Evolutionary conservation across 2,888 invertebrate species (phyloP), one percentile per base, ranked within the genome.

Genomic region (Temnothorax rugatulus): DNA sequence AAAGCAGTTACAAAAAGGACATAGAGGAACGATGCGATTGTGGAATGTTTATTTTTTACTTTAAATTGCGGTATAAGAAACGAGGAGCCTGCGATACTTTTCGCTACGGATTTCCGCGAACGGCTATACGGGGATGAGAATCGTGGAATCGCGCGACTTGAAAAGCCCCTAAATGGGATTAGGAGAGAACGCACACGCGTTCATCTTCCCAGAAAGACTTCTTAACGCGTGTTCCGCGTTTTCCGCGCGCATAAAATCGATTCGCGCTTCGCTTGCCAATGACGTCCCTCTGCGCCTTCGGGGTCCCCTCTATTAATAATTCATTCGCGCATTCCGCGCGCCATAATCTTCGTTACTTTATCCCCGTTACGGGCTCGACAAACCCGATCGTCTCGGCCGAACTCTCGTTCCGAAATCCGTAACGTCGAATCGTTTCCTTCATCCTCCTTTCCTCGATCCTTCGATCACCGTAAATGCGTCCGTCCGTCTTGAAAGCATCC

Each of bases 261-360:
- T 74, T 81, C 73, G 29, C 54, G 54, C 71, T 29, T 68, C 54
- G 73, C 71, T 57, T 34, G 73, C 73, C 79, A 13, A 59, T 47
- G 59, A 81, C 59, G 47, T 73, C 4, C 18, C 21, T 15, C 21
- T 15, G 21, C 21, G 73, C 34, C 5, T 34, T 34, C 34, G 34
- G 84, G n/a, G n/a, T n/a, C 73, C 81, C 88, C 87, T 87, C 82
- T 90, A 91, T 92, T 91, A 92, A 92, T 92, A 93, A 92, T 92
- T 92, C 91, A 92, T 93, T 89, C 85, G 85, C 85, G 87, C 89
- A 88, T 90, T 90, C 89, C 91, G 77, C 88, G 73, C 86, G 83
- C 86, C 84, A 82, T 89, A 84, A 84, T 87, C 89, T 86, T 88
- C 87, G 50, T 71, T 68, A 64, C 57, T 57, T 57, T 57, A 44